phyloP scores from a whole-genome alignment of 1,140 invertebrate genomes.

The Drosophila azteca region DNA sequence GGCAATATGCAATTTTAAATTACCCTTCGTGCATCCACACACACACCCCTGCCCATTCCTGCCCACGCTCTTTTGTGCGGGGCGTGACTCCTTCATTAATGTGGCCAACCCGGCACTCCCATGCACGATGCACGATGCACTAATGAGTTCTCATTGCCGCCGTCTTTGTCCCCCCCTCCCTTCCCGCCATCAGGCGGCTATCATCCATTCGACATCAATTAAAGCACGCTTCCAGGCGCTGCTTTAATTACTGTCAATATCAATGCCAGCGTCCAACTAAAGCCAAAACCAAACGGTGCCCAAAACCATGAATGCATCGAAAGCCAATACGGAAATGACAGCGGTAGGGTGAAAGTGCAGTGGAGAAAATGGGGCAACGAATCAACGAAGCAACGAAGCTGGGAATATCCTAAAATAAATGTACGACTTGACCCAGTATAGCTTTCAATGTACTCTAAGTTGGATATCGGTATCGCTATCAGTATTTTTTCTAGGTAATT shows the following conservation, averaged over 20 bases:
- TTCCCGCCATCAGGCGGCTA: no score
- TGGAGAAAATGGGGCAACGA: no score
- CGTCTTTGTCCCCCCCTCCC: background rate
- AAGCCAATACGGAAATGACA: conserved; percentile 8
- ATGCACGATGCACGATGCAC: conserved; percentile 2
- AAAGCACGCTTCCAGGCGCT: conserved; percentile 8
- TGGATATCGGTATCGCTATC: no score
- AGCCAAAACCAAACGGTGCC: background rate
- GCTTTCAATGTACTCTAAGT: no score
- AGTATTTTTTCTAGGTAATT: no score
- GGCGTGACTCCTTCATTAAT: conserved; percentile 10
- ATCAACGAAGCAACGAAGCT: no score
- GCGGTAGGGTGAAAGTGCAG: background rate
- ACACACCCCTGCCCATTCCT: no score
- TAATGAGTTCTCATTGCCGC: conserved; percentile 23
- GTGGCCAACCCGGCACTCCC: background rate
- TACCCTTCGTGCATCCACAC: background rate
- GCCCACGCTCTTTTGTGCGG: no score
- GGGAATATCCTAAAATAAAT: no score
- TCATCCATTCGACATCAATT: conserved; percentile 8
- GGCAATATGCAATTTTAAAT: conserved; percentile 5
- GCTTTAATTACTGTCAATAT: conserved; percentile 12
- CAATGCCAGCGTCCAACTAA: background rate
- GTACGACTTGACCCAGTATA: no score
- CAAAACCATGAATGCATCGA: conserved; percentile 4